These are phyloP conservation scores for Isurus oxyrinchus DNA, from an alignment of 2,113 vertebrate species.

Conservation along the genomic window DNA sequence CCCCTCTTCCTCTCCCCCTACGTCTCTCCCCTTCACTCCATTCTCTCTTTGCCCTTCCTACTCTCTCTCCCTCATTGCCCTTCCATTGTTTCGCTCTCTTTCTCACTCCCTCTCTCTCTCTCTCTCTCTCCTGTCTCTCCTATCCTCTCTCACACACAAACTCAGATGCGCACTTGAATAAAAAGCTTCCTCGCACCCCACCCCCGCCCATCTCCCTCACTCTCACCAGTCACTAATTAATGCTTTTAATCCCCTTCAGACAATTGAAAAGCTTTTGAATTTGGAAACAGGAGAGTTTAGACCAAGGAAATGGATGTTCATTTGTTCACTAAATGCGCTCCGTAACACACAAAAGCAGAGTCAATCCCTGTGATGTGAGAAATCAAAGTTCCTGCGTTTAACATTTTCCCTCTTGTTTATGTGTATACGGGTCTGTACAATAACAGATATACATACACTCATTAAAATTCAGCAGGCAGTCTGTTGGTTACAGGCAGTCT, in stretches of 20 bases:
- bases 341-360: constrained; percentile 34
- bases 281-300: constrained; percentile 60
- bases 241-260: constrained; percentile 54
- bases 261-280: constrained; percentile 58
- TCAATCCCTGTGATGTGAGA: constrained; percentile 55
- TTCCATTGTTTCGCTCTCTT: not conserved
- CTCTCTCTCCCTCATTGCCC: not conserved
- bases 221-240: constrained; percentile 52
- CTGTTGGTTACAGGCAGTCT: constrained; percentile 47
- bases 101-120: not conserved
- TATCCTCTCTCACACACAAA: not conserved
- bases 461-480: constrained; percentile 58
- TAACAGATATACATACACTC: constrained; percentile 28
- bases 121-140: not conserved
- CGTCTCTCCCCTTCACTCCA: not conserved
- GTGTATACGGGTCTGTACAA: not conserved
- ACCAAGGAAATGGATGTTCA: constrained; percentile 57
- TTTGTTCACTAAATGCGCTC: constrained; percentile 43
- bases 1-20: not conserved
- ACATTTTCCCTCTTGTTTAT: constrained; percentile 46
- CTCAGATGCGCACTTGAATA: not conserved
- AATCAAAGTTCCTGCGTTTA: constrained; percentile 56
- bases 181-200: not conserved
- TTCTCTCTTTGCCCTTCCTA: not conserved
- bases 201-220: constrained; percentile 37